Percentiles rank a stretch among this genome's conserved stretches.
These are phyloP conservation scores for Aplysina aerophoba DNA, from an alignment of 37 sponge, comb jelly and placozoan species.

Conservation along the genomic window DNA sequence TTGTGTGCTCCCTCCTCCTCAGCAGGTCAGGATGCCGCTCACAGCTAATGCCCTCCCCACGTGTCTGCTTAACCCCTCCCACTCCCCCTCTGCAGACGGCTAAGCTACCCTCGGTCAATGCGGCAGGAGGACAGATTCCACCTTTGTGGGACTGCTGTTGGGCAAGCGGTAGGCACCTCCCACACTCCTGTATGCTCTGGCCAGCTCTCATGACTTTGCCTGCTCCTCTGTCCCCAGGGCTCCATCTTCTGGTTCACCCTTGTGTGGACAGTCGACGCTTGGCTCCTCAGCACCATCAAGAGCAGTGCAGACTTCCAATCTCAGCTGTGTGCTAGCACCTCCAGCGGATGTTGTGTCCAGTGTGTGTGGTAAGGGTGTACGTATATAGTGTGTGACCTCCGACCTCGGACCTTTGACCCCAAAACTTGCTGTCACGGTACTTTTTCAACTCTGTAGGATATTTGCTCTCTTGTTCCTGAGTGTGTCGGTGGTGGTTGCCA, in stretches of 20 bases:
- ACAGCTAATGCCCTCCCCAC: not conserved
- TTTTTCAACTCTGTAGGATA: not conserved
- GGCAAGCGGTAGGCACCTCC: not conserved
- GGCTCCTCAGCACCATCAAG: constrained; percentile 41
- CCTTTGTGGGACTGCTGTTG: not conserved
- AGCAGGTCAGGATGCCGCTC: not conserved
- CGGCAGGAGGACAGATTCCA: not conserved
- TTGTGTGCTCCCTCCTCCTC: constrained; percentile 49
- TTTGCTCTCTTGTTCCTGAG: constrained; percentile 6
- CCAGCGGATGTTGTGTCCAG: constrained; percentile 33
- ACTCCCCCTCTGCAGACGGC: not conserved
- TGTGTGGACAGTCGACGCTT: not conserved
- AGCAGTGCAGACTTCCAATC: constrained; percentile 28
- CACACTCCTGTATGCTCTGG: no score
- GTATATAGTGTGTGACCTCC: no score
- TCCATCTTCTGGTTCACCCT: constrained; percentile 44
- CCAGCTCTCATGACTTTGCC: not conserved
- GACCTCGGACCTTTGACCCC: not conserved
- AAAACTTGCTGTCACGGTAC: not conserved
- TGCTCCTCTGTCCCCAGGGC: constrained; percentile 18
- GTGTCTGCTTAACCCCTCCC: constrained; percentile 23
- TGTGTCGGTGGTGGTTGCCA: constrained; percentile 7
- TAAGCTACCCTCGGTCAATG: not conserved
- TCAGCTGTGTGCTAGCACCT: not conserved
- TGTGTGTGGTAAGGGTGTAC: constrained; percentile 45